A percentile compares a stretch with the other conserved stretches of the same genome.
Evolutionary conservation across 2,113 vertebrate species (phyloP).

Genomic region (Poeciliopsis turrubarensis): DNA sequence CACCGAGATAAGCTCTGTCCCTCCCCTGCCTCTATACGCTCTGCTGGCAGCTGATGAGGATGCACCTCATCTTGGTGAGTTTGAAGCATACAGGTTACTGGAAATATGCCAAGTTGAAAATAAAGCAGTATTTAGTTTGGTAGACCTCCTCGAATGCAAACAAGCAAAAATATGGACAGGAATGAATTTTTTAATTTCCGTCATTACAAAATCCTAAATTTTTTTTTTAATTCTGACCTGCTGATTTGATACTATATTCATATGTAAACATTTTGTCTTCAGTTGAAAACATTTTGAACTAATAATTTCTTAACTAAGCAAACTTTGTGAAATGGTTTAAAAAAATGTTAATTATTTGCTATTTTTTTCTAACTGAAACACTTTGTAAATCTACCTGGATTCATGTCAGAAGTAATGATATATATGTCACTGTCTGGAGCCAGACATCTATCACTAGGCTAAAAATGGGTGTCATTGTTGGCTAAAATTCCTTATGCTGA

Average conservation of each 20-base stretch:
- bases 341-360: neutral
- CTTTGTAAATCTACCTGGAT: neutral
- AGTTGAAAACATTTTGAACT: neutral
- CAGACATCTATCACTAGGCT: neutral
- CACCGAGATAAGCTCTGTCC: slow-evolving; percentile 94
- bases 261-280: neutral
- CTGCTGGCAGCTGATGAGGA: slow-evolving; percentile 94
- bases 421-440: no score
- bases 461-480: neutral
- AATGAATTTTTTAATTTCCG: no score
- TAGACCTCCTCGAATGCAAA: neutral
- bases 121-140: neutral
- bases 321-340: neutral
- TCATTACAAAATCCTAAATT: neutral
- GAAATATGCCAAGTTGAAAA: neutral
- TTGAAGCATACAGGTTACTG: neutral
- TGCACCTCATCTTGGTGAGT: slow-evolving; percentile 71
- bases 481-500: neutral
- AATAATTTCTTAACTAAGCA: no score
- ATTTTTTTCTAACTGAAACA: neutral
- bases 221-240: neutral
- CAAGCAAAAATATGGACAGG: neutral
- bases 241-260: neutral
- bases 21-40: slow-evolving; percentile 93
- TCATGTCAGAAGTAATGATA: neutral